Base-by-base conservation (phyloP, 2,888 invertebrate genomes). In the Himalopsyche anomala region DNA sequence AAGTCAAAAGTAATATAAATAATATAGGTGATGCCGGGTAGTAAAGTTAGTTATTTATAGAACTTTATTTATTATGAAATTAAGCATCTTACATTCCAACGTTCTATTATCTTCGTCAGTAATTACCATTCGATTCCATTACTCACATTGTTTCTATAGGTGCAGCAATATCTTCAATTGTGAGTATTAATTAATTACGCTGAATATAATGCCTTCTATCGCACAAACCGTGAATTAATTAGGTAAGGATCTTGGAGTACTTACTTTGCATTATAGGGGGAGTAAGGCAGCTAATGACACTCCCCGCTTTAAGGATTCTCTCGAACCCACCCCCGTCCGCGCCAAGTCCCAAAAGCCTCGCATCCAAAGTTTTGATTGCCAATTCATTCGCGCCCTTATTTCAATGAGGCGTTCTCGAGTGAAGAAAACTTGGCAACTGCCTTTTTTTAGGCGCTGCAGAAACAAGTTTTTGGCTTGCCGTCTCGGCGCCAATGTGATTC, bases 341-440 rank as follows among this genome's bases (percentile, higher is more conserved):
- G 1, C 36, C 36, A 38, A 74, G 74, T 74, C 74, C 74, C 74
- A 74, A 74, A 74, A 74, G 74, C 74, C 36, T 74, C 74, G 74
- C 74, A 74, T 74, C 74, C 74, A 74, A 74, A 74, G 74, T 74
- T 74, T 74, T 74, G 74, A 74, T 74, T 74, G 74, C 74, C 74
- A 74, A 74, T 74, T 74, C 74, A 74, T 74, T 74, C 74, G 74
- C 74, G 74, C 74, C 74, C 74, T 74, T 74, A 74, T 74, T 74
- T 74, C 74, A 74, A 74, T 74, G 74, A 74, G 74, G 36, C 74
- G 74, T 36, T 74, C 74, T 74, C 74, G 74, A 74, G 74, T 74
- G 74, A 74, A 36, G 74, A 74, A 74, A 74, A 74, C 74, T 74
- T 74, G 74, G 74, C 74, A 74, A 74, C 74, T 74, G 74, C 74